A percentile compares a stretch with the other conserved stretches of the same genome.
Conservation (phyloP, 2,113 vertebrate genomes). For the Rhabdornis inornatus region DNA sequence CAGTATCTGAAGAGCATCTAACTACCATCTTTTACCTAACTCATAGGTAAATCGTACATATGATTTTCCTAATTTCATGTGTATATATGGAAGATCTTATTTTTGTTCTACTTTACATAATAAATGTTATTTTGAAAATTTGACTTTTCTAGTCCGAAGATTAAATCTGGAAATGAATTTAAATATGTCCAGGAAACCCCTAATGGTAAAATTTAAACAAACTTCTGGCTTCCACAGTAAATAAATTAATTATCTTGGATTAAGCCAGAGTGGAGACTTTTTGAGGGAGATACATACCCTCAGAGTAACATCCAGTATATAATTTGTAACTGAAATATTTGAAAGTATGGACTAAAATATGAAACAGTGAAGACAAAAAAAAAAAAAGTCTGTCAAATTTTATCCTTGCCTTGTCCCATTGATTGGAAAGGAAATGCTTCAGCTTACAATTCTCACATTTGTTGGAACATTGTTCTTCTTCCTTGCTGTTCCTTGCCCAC, state of each 20-base stretch:
- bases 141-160: background rate
- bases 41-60: background rate
- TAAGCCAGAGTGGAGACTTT: background rate
- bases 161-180: background rate
- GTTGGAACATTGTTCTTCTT: background rate
- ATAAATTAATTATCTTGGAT: background rate
- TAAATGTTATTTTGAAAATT: background rate
- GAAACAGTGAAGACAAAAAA: background rate
- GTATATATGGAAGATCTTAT: background rate
- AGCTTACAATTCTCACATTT: background rate
- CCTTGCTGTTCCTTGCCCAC: background rate
- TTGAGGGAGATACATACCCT: background rate
- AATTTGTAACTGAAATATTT: background rate
- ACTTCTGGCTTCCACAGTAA: background rate
- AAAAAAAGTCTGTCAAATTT: background rate
- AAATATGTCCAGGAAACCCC: background rate
- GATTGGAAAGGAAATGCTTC: background rate
- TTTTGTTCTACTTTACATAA: background rate
- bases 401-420: background rate
- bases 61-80: background rate
- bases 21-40: background rate
- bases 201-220: background rate
- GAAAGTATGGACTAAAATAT: background rate
- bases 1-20: background rate
- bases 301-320: background rate